Conservation (phyloP, 2,113 vertebrate species). For the Lipophrys pholis region DNA sequence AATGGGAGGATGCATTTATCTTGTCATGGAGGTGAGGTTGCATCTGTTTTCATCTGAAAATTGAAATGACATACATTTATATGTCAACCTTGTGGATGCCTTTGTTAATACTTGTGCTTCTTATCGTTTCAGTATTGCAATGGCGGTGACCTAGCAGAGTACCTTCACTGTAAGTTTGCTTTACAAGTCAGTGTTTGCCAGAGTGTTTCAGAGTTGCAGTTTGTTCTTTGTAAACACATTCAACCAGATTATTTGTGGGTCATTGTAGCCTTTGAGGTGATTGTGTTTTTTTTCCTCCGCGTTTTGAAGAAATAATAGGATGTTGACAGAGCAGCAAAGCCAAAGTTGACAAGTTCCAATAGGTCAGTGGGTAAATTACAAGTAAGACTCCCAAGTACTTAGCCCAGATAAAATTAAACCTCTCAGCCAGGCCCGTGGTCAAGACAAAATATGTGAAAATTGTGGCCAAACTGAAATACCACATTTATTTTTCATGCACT, state of each 20-base stretch:
- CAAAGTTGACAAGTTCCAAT: constrained; percentile 18
- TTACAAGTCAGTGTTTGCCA: neutral
- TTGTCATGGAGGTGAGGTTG: constrained; percentile 96
- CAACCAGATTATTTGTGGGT: constrained; percentile 5
- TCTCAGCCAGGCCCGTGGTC: neutral
- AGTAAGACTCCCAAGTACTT: constrained; percentile 28
- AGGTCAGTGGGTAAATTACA: constrained; percentile 28
- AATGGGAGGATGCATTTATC: constrained; percentile 94
- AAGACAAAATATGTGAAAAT: constrained; percentile 6
- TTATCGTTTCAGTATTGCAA: constrained; percentile 92
- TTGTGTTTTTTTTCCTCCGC: constrained; percentile 10
- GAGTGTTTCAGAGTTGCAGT: neutral
- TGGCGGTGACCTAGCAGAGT: constrained; percentile 96
- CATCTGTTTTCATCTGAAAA: constrained; percentile 13
- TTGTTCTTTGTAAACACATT: constrained; percentile 29
- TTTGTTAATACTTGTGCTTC: constrained; percentile 1
- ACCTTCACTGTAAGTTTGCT: constrained; percentile 93
- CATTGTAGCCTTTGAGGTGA: constrained; percentile 17
- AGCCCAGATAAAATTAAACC: constrained; percentile 43
- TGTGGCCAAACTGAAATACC: constrained; percentile 5
- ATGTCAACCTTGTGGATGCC: neutral
- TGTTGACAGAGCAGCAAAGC: constrained; percentile 17
- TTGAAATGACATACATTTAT: constrained; percentile 13
- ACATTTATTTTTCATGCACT: neutral
- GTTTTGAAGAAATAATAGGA: constrained; percentile 48